These are phyloP conservation scores for Eristalis intricaria DNA, from an alignment of 2,888 invertebrate genomes.

Conservation along the genomic window DNA sequence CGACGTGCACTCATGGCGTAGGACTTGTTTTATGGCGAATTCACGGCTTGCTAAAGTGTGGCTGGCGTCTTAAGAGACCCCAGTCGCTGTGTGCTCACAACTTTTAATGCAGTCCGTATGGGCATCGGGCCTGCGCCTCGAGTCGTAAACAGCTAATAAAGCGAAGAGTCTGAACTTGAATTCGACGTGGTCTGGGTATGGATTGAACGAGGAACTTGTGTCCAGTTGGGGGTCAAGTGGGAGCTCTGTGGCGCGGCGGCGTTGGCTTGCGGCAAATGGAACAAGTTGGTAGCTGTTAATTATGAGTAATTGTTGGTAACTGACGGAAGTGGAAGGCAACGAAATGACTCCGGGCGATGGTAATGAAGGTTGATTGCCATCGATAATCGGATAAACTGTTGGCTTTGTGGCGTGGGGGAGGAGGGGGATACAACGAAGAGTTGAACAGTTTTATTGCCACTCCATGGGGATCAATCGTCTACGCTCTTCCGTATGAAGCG, in stretches of 20 bases:
- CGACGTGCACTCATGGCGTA: constrained; percentile 10
- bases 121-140: background rate
- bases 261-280: background rate
- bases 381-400: constrained; percentile 19
- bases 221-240: constrained; percentile 36
- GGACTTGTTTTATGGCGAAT: constrained; percentile 27
- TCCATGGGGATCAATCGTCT: background rate
- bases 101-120: constrained; percentile 4
- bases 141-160: constrained; percentile 46
- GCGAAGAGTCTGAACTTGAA: constrained; percentile 34
- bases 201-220: background rate
- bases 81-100: background rate
- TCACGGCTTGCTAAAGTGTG: background rate
- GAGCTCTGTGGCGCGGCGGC: background rate
- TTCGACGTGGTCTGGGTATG: background rate
- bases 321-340: constrained; percentile 31
- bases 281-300: constrained; percentile 26
- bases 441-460: background rate
- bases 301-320: constrained; percentile 23
- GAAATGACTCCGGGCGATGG: constrained; percentile 10
- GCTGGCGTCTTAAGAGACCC: background rate
- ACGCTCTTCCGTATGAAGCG: background rate
- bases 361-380: constrained; percentile 31
- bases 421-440: background rate
- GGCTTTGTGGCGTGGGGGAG: too few relatives aligned